Conservation (phyloP, 2,113 vertebrate genomes). For the Oreocharis arfaki region DNA sequence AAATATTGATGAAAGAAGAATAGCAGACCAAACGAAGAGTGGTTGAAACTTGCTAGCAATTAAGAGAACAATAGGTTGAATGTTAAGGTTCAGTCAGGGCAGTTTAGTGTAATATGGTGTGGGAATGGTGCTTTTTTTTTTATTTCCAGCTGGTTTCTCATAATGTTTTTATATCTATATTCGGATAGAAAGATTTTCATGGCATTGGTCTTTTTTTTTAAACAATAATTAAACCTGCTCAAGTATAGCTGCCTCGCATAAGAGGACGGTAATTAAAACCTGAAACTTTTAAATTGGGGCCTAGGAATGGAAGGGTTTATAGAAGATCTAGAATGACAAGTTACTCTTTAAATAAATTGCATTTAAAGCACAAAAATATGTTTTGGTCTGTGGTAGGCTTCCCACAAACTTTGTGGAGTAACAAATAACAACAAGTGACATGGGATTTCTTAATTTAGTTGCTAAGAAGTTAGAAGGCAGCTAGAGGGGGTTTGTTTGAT, state of each 20-base stretch:
- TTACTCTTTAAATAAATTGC: background rate
- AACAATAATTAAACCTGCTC: background rate
- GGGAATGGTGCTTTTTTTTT: background rate
- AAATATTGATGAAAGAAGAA: constrained; percentile 70
- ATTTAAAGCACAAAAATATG: background rate
- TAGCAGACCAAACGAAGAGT: constrained; percentile 32
- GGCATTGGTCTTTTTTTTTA: background rate
- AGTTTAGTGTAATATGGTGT: constrained; percentile 8
- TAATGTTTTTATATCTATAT: background rate
- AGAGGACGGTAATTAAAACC: background rate
- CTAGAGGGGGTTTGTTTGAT: background rate
- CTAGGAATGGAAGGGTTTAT: background rate
- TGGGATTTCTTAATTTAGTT: background rate
- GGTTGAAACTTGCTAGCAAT: constrained; percentile 50
- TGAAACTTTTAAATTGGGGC: background rate
- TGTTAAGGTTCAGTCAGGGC: constrained; percentile 6
- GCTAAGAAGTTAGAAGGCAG: background rate
- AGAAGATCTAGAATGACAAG: background rate
- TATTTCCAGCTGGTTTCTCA: background rate
- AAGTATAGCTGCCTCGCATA: background rate
- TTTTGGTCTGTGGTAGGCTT: background rate
- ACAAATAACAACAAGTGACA: background rate
- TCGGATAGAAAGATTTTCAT: background rate
- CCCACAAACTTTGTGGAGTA: background rate
- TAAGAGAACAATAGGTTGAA: constrained; percentile 46